phyloP scores from a whole-genome alignment of 1,140 invertebrate species.

The Psilanteris sp. region DNA sequence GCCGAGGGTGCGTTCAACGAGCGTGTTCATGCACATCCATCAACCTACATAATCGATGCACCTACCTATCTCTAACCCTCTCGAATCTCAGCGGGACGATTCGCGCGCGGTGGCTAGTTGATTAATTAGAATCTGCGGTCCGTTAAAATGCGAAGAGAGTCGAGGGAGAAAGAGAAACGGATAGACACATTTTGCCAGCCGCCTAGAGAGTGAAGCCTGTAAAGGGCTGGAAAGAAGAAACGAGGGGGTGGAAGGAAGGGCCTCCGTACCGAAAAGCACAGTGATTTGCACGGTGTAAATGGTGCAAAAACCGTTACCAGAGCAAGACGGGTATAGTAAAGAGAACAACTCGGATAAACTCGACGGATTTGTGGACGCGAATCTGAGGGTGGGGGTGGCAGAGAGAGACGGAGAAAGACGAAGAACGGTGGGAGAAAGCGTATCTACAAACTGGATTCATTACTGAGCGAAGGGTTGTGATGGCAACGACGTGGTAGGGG shows the following conservation, averaged over 20 bases:
- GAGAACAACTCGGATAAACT: conserved; percentile 56
- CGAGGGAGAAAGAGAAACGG: conserved; percentile 12
- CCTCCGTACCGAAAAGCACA: conserved; percentile 50
- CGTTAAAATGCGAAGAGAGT: conserved; percentile 42
- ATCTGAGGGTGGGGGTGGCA: conserved; percentile 9
- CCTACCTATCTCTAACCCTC: conserved; percentile 39
- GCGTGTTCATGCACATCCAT: conserved; percentile 43
- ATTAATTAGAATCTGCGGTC: conserved; percentile 70
- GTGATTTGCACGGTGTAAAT: conserved; percentile 53
- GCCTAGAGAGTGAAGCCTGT: conserved; percentile 10
- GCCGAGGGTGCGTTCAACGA: conserved; percentile 28
- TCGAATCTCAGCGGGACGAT: conserved; percentile 55
- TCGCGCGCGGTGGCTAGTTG: conserved; percentile 65
- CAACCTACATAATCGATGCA: conserved; percentile 52
- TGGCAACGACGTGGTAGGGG: conserved; percentile 53
- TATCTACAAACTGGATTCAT: conserved; percentile 67
- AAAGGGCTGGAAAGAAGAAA: conserved; percentile 21
- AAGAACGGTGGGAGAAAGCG: conserved; percentile 52
- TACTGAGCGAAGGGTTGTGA: conserved; percentile 65
- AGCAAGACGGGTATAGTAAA: conserved; percentile 33
- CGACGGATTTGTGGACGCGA: conserved; percentile 38
- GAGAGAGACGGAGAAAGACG: conserved; percentile 18
- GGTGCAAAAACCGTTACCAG: conserved; percentile 14
- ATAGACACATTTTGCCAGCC: conserved; percentile 34
- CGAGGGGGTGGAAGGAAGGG: neutral